A percentile compares a stretch with the other conserved stretches of the same genome.
Conservation (phyloP, 1,140 invertebrate genomes). For the Pemphigus obesinymphae region DNA sequence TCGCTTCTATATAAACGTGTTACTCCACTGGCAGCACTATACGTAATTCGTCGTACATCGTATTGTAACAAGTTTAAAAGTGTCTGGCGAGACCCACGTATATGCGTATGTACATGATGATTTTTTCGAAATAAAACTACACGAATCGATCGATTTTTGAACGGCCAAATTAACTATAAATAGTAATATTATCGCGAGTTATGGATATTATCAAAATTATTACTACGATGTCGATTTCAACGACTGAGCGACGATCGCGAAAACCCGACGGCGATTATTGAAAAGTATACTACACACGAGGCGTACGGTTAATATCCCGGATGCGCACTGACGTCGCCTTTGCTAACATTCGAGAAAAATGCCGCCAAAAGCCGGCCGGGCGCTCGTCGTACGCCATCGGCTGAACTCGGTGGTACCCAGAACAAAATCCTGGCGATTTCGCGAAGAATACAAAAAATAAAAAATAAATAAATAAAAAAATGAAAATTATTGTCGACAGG, state of each 20-base stretch:
- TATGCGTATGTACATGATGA: too few species aligned
- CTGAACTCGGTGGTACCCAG: background rate
- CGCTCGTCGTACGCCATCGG: slow-evolving; percentile 21
- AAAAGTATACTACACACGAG: background rate
- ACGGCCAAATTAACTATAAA: too few species aligned
- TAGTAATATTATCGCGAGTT: too few species aligned
- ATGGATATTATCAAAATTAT: background rate
- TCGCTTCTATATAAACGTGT: background rate
- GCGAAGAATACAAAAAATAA: too few species aligned
- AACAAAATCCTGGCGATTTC: background rate
- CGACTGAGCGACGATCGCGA: background rate
- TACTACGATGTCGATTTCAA: background rate
- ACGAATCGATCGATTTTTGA: background rate
- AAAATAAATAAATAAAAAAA: too few species aligned
- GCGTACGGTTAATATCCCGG: slow-evolving; percentile 33
- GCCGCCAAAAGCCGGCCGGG: slow-evolving; percentile 36
- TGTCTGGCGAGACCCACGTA: background rate
- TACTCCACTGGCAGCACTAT: background rate
- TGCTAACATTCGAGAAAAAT: background rate
- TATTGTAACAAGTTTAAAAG: background rate
- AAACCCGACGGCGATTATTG: background rate
- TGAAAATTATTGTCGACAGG: too few species aligned
- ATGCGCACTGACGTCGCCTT: slow-evolving; percentile 35
- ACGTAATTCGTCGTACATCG: background rate
- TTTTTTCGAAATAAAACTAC: background rate